phyloP scores from a whole-genome alignment of 2,113 vertebrate genomes.

The Calidris pygmaea region DNA sequence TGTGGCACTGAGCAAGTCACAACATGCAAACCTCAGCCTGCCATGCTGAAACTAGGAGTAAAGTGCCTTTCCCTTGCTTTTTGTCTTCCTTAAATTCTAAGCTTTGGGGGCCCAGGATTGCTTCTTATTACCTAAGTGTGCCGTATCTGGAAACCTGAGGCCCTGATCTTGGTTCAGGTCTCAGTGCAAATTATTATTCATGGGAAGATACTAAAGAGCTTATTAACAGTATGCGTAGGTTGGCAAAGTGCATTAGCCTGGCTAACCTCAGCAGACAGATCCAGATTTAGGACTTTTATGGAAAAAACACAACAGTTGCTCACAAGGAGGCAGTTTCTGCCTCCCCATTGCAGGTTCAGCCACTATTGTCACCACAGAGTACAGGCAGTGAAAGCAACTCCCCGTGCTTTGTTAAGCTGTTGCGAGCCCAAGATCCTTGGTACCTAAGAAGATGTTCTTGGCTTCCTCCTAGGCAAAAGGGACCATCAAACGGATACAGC shows the following conservation, averaged over 20 bases:
- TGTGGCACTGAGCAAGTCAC: slow-evolving; percentile 19
- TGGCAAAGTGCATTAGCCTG: neutral
- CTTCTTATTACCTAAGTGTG: neutral
- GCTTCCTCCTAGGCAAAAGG: neutral
- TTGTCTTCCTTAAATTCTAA: neutral
- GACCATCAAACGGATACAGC: neutral
- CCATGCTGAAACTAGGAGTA: neutral
- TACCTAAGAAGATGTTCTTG: neutral
- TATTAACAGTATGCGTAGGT: neutral
- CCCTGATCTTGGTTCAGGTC: neutral
- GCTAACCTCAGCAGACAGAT: neutral
- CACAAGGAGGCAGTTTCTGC: neutral
- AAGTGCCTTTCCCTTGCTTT: neutral
- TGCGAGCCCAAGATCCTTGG: neutral
- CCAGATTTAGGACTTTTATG: neutral
- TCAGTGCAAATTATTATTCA: neutral
- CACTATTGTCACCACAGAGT: neutral
- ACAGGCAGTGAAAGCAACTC: neutral
- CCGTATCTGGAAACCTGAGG: neutral
- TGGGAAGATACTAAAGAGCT: neutral
- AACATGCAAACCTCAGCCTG: slow-evolving; percentile 17
- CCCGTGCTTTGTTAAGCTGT: neutral
- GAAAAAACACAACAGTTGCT: neutral
- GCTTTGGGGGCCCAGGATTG: neutral
- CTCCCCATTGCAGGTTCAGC: neutral